phyloP scores from a whole-genome alignment of 2,888 invertebrate species.

The Biston betularia region DNA sequence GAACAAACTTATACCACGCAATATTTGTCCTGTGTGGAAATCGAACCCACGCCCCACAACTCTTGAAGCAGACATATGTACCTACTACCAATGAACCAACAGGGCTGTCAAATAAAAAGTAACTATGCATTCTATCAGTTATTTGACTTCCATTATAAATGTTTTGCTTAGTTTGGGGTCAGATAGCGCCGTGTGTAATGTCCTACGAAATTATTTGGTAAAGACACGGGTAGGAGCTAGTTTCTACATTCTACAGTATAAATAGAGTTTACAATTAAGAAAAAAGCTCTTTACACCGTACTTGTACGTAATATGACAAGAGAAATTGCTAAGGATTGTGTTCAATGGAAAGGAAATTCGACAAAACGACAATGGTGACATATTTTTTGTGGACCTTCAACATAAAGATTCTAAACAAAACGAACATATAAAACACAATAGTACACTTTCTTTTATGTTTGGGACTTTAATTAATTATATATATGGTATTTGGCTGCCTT shows the following conservation, averaged over 20 bases:
- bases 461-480: conserved; percentile 63
- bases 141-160: too few species aligned
- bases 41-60: too few species aligned
- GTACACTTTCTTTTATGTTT: conserved; percentile 55
- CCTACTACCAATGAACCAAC: too few species aligned
- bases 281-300: conserved; percentile 36
- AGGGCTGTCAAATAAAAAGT: too few species aligned
- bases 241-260: not conserved
- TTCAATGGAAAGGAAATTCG: conserved; percentile 80
- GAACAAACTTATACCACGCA: too few species aligned
- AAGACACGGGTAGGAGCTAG: not conserved
- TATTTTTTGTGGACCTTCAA: conserved; percentile 70
- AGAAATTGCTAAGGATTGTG: conserved; percentile 66
- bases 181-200: too few species aligned
- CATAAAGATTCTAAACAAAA: conserved; percentile 66
- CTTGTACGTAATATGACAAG: conserved; percentile 70
- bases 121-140: too few species aligned
- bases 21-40: too few species aligned
- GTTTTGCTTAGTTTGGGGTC: too few species aligned
- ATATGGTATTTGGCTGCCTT: conserved; percentile 28
- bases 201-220: not conserved
- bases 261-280: not conserved
- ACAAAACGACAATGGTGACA: conserved; percentile 77
- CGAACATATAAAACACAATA: conserved; percentile 47
- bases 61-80: too few species aligned